Evolutionary conservation across 2,113 vertebrate species (phyloP).

Genomic region (Anser cygnoides): DNA sequence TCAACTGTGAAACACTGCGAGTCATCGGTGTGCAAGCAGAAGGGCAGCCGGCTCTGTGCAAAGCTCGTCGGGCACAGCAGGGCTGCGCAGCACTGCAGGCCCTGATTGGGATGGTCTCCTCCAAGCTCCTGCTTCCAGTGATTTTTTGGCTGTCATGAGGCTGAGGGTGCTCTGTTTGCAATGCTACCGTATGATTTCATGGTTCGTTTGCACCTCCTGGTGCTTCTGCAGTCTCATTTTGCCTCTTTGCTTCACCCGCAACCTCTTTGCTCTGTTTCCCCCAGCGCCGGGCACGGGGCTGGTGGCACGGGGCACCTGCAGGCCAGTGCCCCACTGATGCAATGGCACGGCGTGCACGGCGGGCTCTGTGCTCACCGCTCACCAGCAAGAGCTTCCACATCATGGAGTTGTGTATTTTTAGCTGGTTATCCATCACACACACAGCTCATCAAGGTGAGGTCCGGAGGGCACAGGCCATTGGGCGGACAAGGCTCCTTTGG

Average conservation of each 20-base stretch:
- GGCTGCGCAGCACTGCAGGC: background rate
- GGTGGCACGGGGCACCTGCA: background rate
- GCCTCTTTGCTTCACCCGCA: accelerated
- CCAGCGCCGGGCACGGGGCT: background rate
- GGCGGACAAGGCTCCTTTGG: background rate
- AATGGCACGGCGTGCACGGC: background rate
- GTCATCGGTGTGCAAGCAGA: constrained; percentile 22
- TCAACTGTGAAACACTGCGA: background rate
- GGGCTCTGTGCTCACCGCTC: background rate
- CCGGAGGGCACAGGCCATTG: accelerated
- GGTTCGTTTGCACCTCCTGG: background rate
- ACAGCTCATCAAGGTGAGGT: background rate
- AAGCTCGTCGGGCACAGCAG: background rate
- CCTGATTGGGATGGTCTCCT: accelerated
- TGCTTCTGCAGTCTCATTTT: background rate
- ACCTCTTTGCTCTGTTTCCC: background rate
- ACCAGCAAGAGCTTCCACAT: background rate
- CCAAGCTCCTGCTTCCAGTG: background rate
- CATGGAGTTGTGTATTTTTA: accelerated
- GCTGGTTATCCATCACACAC: background rate
- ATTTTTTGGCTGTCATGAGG: background rate
- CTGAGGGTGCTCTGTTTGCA: background rate
- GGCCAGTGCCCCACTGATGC: accelerated
- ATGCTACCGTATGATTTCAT: accelerated
- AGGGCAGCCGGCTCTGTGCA: background rate